Base-by-base conservation (phyloP, 92 coral and sea anemone species). In the Bergia sp. region DNA sequence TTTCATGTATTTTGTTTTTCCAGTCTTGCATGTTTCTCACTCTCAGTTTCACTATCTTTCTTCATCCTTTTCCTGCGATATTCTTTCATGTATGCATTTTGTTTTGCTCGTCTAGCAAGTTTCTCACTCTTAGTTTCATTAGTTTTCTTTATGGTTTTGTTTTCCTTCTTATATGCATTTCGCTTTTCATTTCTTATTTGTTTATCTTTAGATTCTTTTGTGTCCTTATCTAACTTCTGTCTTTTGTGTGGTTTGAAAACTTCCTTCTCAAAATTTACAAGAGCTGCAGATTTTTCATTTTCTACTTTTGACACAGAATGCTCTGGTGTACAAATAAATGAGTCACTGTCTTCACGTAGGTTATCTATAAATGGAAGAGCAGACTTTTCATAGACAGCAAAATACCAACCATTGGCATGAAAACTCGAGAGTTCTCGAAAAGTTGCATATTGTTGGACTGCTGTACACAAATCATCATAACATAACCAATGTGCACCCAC, bases 21-120 rank as follows among this genome's bases (percentile, higher is more conserved):
- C 29, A 29, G 29, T 0, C 29, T 29, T 29, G 29, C 29, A 29
- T 29, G 29, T 29, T 29, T 29, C 29, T 29, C 29, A 29, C 29
- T 29, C 29, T 29, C 29, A 29, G 29, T 29, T 29, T 29, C 29
- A 29, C 29, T 29, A 29, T 29, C 29, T 29, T 29, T 29, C 29
- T 29, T 29, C 29, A 29, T 29, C 29, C 29, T 29, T 29, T 29
- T 29, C 29, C 29, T 29, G 29, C 29, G 29, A 29, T 88, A 82
- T 6, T 29, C 53, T 57, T 80, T 90, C 90, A 86, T 80, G 90
- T 88, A 88, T 37, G 47, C 79, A 38, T 80, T 88, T 80, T 80
- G 41, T 77, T 86, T 77, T 74, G 21, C 81, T 75, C 72, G 88
- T 85, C 64, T 41, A 85, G 61, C 49, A 79, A 73, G 88, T 72